A percentile compares a stretch with the other conserved stretches of the same genome.
These are phyloP conservation scores for Gymnobelideus leadbeateri DNA, from an alignment of 2,113 vertebrate genomes.

Conservation along the genomic window DNA sequence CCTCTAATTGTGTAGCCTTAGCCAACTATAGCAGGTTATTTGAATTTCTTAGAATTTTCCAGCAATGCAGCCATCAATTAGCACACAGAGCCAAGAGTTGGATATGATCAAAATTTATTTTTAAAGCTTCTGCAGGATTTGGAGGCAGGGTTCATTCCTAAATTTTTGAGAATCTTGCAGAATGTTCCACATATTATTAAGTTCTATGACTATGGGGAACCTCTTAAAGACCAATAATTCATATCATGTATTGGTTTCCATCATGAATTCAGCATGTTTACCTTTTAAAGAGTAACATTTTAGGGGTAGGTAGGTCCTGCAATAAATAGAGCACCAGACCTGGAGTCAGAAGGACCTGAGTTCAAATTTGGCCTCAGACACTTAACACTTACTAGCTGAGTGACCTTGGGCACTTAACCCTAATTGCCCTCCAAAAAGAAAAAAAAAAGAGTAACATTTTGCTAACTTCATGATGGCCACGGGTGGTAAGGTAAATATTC, in stretches of 20 bases:
- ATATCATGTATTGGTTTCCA: neutral
- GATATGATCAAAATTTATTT: neutral
- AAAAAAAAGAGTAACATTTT: neutral
- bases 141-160: neutral
- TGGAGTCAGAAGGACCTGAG: too few species aligned
- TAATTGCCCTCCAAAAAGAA: too few species aligned
- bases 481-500: neutral
- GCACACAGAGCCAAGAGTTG: neutral
- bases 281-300: neutral
- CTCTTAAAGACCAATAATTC: neutral
- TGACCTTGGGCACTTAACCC: too few species aligned
- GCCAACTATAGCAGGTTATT: neutral
- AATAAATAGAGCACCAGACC: too few species aligned
- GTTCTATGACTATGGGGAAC: neutral
- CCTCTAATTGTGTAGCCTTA: neutral
- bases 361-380: too few species aligned
- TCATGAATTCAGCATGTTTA: neutral
- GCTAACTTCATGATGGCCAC: neutral
- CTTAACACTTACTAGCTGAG: too few species aligned
- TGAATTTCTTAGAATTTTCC: neutral
- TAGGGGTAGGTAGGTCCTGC: neutral
- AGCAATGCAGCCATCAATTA: neutral
- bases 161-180: neutral
- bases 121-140: neutral
- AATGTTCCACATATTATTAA: neutral